A percentile compares a stretch with the other conserved stretches of the same genome.
These are phyloP conservation scores for Halcyon malimbica DNA, from an alignment of 2,113 vertebrate genomes.

Conservation along the genomic window DNA sequence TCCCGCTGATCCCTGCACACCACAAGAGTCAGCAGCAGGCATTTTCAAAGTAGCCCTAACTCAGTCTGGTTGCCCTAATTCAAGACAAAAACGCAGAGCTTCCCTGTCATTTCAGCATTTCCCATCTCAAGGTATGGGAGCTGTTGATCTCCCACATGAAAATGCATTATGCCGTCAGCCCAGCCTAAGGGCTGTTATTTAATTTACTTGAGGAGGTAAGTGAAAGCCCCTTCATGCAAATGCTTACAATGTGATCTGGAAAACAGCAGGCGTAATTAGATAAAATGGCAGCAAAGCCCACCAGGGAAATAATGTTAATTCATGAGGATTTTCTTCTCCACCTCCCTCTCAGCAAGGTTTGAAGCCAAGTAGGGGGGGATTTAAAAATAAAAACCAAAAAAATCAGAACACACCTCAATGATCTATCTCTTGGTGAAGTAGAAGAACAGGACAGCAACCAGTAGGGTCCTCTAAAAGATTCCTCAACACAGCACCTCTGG, in stretches of 20 bases:
- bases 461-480: background rate
- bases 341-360: constrained; percentile 47
- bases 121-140: constrained; percentile 54
- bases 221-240: constrained; percentile 71
- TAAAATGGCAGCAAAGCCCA: constrained; percentile 69
- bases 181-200: constrained; percentile 70
- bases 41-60: background rate
- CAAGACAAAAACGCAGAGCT: background rate
- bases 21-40: background rate
- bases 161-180: constrained; percentile 63
- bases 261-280: constrained; percentile 70
- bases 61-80: background rate
- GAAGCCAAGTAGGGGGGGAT: background rate
- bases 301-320: constrained; percentile 60
- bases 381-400: background rate
- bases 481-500: background rate
- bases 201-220: constrained; percentile 72
- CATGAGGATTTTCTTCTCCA: constrained; percentile 54
- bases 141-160: constrained; percentile 67
- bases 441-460: background rate
- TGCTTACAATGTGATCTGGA: constrained; percentile 68
- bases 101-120: constrained; percentile 26
- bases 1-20: background rate
- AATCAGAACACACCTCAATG: background rate
- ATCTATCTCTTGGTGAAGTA: background rate